phyloP scores from a whole-genome alignment of 37 sponge, comb jelly and placozoan genomes.

The Petrosia ficiformis region DNA sequence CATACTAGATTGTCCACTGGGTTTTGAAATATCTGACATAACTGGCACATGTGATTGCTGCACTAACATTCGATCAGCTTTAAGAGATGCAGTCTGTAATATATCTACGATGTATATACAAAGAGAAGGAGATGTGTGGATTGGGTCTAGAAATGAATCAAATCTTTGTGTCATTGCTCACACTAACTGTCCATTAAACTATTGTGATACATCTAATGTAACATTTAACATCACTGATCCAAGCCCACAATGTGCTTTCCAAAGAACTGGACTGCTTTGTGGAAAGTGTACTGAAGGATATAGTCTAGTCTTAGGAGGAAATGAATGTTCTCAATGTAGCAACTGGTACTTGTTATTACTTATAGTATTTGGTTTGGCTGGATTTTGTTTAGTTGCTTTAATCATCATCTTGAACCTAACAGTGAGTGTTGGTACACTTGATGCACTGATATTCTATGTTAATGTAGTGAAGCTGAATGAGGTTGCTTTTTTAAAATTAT shows the following conservation, averaged over 20 bases:
- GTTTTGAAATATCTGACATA: no score
- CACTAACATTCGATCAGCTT: no score
- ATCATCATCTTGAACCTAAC: slow-evolving; percentile 8
- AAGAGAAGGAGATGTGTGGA: no score
- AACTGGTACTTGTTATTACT: slow-evolving; percentile 1
- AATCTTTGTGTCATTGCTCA: no score
- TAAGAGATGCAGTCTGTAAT: no score
- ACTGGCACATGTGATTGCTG: no score
- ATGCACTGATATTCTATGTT: slow-evolving; percentile 25
- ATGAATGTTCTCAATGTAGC: slow-evolving; percentile 2
- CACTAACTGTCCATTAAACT: no score
- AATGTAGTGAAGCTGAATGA: slow-evolving; percentile 3
- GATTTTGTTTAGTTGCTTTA: background rate
- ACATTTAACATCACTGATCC: background rate
- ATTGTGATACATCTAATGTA: no score
- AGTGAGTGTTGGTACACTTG: slow-evolving; percentile 15
- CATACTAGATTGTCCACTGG: no score
- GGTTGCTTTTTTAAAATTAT: background rate
- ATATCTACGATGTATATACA: no score
- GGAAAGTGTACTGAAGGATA: slow-evolving; percentile 9
- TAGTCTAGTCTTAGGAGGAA: slow-evolving; percentile 6
- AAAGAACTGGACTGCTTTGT: slow-evolving; percentile 17
- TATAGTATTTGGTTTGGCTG: slow-evolving; percentile 7
- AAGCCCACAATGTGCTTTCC: slow-evolving; percentile 8
- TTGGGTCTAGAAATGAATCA: no score